Evolutionary conservation across 2,888 invertebrate species (phyloP), one percentile per base, ranked within the genome.

Genomic region (Acleris cristana): DNA sequence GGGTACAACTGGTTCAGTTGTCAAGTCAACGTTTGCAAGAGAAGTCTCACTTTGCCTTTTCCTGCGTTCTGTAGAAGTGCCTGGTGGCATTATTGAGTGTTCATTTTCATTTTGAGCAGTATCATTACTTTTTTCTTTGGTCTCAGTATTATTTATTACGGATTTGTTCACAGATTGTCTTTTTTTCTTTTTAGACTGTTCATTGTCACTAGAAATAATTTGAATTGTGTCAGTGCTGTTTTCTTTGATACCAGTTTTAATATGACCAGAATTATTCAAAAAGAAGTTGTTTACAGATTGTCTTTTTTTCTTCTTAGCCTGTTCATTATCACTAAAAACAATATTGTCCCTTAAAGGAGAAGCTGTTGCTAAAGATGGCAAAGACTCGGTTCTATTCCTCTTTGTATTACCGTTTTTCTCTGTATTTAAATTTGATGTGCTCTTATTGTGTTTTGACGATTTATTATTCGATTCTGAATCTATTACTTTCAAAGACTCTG

Each of bases 371-470:
- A 80, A 64, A 44, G 78, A 79, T 66, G 87, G 83, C 82, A 84
- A 88, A 26, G 91, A 90, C 71, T 85, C 87, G 19, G 87, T 87
- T 78, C 89, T 82, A 54, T 79, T 80, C 68, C 86, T 84, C 72
- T 85, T 86, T 58, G 30, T 75, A 72, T 78, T 78, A 1, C 73
- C 69, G 59, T 73, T 74, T 44, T 68, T 72, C 52, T 71, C 23
- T 64, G 73, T 71, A 53, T 80, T 78, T 63, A 83, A 52, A 54
- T 75, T 75, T 60, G 88, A 79, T 12, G 80, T 75, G 64, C 83
- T 88, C 77, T 85, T 90, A 70, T 87, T 89, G 16, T 83, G 69
- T 68, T 74, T 65, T 23, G 62, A 64, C 45, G 51, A 71, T 21
- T 69, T 72, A 40, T 72, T 79, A 55, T 76, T 81, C 3, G 74